Evolutionary conservation across 2,797 vertebrate species (phyloP).

Genomic region (Anguilla marmorata): DNA sequence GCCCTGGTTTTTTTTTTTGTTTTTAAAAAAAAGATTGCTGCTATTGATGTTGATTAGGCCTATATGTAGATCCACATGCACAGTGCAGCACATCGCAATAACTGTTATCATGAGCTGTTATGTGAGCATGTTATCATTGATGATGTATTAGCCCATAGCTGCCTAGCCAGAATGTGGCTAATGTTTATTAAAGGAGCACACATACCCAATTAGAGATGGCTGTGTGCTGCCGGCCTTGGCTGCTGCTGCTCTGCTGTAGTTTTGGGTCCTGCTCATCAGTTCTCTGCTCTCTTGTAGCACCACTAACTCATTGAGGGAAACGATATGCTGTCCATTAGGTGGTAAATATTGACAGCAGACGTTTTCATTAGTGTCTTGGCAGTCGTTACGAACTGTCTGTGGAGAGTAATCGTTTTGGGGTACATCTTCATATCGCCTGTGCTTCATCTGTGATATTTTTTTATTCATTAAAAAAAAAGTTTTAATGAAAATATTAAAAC

Average conservation of each 20-base stretch:
- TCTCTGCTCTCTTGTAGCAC: not conserved
- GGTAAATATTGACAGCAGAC: too few species aligned
- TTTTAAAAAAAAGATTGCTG: not conserved
- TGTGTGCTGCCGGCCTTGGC: not conserved
- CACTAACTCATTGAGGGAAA: not conserved
- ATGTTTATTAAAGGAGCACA: not conserved
- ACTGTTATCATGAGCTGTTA: not conserved
- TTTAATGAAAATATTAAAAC: too few species aligned
- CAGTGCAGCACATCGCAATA: not conserved
- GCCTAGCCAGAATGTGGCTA: not conserved
- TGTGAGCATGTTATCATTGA: not conserved
- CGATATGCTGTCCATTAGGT: not conserved
- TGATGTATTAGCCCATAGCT: not conserved
- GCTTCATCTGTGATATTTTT: too few species aligned
- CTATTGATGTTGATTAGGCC: not conserved
- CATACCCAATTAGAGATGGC: not conserved
- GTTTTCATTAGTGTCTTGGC: too few species aligned
- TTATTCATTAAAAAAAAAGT: too few species aligned
- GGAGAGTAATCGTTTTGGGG: too few species aligned
- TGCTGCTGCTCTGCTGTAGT: not conserved
- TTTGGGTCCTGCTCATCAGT: not conserved
- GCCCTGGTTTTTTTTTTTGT: too few species aligned
- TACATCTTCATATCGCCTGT: too few species aligned
- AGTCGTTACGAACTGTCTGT: too few species aligned
- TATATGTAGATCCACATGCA: not conserved